Conservation (phyloP, 2,888 invertebrate species). For the Laothoe populi region DNA sequence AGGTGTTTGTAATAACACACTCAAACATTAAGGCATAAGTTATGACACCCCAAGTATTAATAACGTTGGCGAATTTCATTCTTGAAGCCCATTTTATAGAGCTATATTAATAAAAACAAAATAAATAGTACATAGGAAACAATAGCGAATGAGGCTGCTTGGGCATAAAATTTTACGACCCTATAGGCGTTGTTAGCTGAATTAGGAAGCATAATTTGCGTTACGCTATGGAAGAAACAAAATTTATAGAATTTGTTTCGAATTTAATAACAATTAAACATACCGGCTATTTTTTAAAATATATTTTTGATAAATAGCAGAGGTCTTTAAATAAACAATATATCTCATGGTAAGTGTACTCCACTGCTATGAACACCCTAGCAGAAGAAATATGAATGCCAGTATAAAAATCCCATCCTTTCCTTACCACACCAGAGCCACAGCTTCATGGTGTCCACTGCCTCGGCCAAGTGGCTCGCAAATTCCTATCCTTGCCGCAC, state of each 20-base stretch:
- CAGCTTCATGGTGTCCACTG: no score
- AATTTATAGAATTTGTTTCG: background rate
- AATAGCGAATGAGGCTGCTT: conserved; percentile 37
- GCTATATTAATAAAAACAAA: conserved; percentile 47
- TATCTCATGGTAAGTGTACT: no score
- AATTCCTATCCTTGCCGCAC: no score
- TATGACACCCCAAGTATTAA: conserved; percentile 45
- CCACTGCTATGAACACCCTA: no score
- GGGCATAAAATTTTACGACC: conserved; percentile 45
- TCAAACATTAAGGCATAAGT: conserved; percentile 39
- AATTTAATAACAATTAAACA: background rate
- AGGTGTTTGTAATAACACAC: conserved; percentile 1
- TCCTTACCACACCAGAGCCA: no score
- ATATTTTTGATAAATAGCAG: no score
- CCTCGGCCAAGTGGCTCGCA: no score
- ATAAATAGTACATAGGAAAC: conserved; percentile 45
- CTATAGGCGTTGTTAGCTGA: conserved; percentile 39
- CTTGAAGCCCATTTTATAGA: conserved; percentile 15
- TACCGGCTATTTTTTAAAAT: no score
- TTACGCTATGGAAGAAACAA: background rate
- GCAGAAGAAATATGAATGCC: no score
- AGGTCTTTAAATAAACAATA: no score
- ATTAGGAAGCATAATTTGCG: conserved; percentile 37
- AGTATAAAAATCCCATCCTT: no score
- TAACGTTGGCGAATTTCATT: conserved; percentile 47